Evolutionary conservation across 2,797 vertebrate genomes (phyloP).

Genomic region (Tokudaia muenninki): DNA sequence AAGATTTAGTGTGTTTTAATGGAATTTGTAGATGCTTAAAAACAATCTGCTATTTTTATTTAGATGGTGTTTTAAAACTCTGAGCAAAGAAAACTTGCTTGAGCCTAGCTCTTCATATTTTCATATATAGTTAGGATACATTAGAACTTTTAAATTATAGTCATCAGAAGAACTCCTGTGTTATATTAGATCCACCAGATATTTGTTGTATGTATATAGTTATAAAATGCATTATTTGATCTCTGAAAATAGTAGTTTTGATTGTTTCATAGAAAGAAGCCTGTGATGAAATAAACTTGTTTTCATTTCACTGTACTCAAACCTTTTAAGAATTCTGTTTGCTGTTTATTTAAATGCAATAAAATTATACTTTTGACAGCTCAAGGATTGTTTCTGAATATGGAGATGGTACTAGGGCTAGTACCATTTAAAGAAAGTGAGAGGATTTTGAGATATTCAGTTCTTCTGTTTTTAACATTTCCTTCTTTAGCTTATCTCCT

Average conservation of each 20-base stretch:
- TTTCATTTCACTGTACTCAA: slow-evolving; percentile 62
- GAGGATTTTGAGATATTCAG: slow-evolving; percentile 41
- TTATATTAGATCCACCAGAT: slow-evolving; percentile 52
- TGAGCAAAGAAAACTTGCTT: slow-evolving; percentile 16
- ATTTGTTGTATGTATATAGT: slow-evolving; percentile 57
- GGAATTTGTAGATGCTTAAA: slow-evolving; percentile 37
- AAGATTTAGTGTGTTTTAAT: slow-evolving; percentile 37
- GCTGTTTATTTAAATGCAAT: slow-evolving; percentile 57
- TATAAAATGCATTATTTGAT: slow-evolving; percentile 51
- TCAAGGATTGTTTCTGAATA: slow-evolving; percentile 61
- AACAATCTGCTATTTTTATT: slow-evolving; percentile 52
- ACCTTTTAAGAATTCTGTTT: slow-evolving; percentile 66
- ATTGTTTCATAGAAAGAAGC: slow-evolving; percentile 65
- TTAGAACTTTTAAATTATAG: slow-evolving; percentile 46
- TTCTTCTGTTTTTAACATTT: slow-evolving; percentile 66
- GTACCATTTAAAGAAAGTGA: slow-evolving; percentile 19
- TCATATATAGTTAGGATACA: background rate
- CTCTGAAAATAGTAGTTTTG: slow-evolving; percentile 62
- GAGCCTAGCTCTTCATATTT: slow-evolving; percentile 33
- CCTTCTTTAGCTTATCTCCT: slow-evolving; percentile 52
- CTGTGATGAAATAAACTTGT: slow-evolving; percentile 67
- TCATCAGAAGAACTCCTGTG: background rate
- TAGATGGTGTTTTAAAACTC: slow-evolving; percentile 53
- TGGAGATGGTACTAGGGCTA: slow-evolving; percentile 40
- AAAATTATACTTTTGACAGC: slow-evolving; percentile 56